Conservation (phyloP, 1,140 invertebrate species). For the Megathymus violae region DNA sequence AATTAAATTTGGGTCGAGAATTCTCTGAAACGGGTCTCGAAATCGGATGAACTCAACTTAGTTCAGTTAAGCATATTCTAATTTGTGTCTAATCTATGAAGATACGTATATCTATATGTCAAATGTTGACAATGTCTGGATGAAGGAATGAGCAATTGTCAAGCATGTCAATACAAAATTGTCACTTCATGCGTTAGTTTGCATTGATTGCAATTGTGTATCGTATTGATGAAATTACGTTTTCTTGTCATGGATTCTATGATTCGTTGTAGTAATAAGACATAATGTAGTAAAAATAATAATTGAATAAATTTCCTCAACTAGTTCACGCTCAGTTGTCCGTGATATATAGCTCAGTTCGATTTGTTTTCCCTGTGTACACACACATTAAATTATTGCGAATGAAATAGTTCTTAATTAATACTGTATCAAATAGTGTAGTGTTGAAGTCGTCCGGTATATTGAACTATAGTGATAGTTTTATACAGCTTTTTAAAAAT, state of each 20-base stretch:
- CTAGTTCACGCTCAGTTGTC: not conserved
- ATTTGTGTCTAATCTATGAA: too few relatives aligned
- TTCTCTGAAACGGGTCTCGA: too few relatives aligned
- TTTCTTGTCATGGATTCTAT: not conserved
- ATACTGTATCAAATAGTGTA: not conserved
- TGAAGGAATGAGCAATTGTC: too few relatives aligned
- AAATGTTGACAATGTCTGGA: too few relatives aligned
- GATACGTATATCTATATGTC: too few relatives aligned
- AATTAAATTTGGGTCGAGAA: too few relatives aligned
- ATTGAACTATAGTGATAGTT: not conserved
- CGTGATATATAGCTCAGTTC: not conserved
- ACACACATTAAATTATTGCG: not conserved
- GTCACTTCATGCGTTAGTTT: too few relatives aligned
- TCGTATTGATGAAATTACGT: not conserved
- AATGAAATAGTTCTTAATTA: not conserved
- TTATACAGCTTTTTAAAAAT: constrained; percentile 52
- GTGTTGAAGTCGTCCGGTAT: not conserved
- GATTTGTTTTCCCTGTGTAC: not conserved
- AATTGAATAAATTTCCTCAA: constrained; percentile 17
- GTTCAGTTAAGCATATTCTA: too few relatives aligned
- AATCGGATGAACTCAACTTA: too few relatives aligned
- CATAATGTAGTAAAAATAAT: constrained; percentile 26
- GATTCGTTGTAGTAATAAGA: not conserved
- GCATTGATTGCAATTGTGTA: not conserved
- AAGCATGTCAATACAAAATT: too few relatives aligned